Conservation (phyloP, 2,888 invertebrate genomes). For the Sisyra nigra region DNA sequence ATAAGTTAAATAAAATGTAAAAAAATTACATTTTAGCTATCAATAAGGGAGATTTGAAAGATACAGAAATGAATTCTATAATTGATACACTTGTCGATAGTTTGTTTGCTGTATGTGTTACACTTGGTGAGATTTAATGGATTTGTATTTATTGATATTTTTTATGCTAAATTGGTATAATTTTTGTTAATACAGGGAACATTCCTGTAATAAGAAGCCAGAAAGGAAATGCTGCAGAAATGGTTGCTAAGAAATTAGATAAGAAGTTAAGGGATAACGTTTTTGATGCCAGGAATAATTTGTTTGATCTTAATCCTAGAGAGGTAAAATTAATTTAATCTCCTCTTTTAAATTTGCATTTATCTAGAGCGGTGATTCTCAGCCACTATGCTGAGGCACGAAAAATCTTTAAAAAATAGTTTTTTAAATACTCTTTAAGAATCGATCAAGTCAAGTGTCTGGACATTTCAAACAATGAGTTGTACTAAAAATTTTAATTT, state of each 20-base stretch:
- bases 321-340: slow-evolving; percentile 29
- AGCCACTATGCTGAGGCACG: no score
- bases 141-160: background rate
- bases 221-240: slow-evolving; percentile 93
- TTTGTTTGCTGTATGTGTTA: slow-evolving; percentile 94
- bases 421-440: no score
- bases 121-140: slow-evolving; percentile 53
- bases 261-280: slow-evolving; percentile 94
- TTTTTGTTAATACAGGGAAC: slow-evolving; percentile 32
- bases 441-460: no score
- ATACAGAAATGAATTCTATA: slow-evolving; percentile 86
- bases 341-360: no score
- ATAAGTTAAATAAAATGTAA: slow-evolving; percentile 2
- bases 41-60: slow-evolving; percentile 84
- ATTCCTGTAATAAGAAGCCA: slow-evolving; percentile 87
- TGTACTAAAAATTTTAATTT: no score
- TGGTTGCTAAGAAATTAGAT: slow-evolving; percentile 93
- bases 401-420: no score
- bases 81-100: slow-evolving; percentile 93
- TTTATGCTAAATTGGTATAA: background rate
- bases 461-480: no score
- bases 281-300: slow-evolving; percentile 89
- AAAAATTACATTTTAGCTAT: slow-evolving; percentile 45
- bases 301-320: slow-evolving; percentile 77
- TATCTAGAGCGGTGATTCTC: no score